A percentile compares a stretch with the other conserved stretches of the same genome.
phyloP scores from a whole-genome alignment of 2,888 invertebrate species.

The Amorpha juglandis region DNA sequence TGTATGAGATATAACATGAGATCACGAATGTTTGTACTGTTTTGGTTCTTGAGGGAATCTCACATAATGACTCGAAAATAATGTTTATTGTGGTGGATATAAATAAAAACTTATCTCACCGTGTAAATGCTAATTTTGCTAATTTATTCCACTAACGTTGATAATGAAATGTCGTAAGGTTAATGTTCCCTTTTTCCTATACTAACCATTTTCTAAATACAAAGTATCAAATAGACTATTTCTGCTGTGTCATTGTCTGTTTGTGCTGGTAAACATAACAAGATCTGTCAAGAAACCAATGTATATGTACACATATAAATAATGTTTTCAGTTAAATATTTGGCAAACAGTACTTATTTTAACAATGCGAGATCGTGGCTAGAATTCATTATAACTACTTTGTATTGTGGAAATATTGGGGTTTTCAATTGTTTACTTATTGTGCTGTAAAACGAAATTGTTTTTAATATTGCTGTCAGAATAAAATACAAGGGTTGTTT shows the following conservation, averaged over 20 bases:
- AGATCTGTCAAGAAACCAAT: neutral
- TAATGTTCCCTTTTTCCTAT: neutral
- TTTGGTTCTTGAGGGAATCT: neutral
- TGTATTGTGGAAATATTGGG: neutral
- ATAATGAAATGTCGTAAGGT: neutral
- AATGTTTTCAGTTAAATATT: conserved; percentile 13
- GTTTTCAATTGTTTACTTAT: neutral
- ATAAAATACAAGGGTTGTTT: too few relatives aligned
- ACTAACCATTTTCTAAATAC: neutral
- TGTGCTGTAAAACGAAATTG: too few relatives aligned
- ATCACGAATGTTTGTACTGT: too few relatives aligned
- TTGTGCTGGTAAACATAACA: neutral
- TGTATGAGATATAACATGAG: too few relatives aligned
- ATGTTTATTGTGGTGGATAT: neutral
- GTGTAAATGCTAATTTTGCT: neutral
- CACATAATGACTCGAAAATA: neutral
- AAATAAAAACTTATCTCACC: conserved; percentile 5
- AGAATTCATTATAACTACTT: neutral
- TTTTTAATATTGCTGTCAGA: too few relatives aligned
- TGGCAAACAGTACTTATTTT: neutral
- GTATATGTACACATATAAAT: neutral
- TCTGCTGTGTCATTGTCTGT: neutral
- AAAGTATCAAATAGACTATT: neutral
- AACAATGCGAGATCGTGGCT: neutral
- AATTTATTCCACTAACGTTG: neutral